Conservation (phyloP, 2,888 invertebrate species). For the Lasioglossum pauxillum region DNA sequence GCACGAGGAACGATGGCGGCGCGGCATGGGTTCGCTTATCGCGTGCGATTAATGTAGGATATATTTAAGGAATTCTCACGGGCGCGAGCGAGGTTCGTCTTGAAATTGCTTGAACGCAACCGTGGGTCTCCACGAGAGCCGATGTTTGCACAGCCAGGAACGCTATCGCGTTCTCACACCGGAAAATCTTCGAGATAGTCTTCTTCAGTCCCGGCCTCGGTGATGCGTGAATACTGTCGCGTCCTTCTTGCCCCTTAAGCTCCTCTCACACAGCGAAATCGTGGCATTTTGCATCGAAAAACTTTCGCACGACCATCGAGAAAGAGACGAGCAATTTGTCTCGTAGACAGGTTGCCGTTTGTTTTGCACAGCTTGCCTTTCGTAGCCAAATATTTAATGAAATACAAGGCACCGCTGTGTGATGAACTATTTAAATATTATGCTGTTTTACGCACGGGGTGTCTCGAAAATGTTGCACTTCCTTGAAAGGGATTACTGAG, state of each 20-base stretch:
- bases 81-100: neutral
- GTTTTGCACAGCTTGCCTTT: too few relatives aligned
- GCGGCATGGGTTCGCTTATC: conserved; percentile 29
- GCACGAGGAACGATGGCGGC: neutral
- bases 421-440: neutral
- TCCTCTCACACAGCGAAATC: conserved; percentile 25
- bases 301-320: neutral
- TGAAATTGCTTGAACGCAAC: conserved; percentile 47
- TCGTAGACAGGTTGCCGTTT: too few relatives aligned
- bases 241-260: conserved; percentile 39
- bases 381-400: neutral
- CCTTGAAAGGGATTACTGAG: too few relatives aligned
- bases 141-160: conserved; percentile 63
- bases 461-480: too few relatives aligned
- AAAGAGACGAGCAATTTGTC: neutral
- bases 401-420: neutral
- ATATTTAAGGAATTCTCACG: conserved; percentile 53
- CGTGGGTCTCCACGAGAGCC: conserved; percentile 50
- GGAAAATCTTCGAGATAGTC: conserved; percentile 68
- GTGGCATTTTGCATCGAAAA: neutral
- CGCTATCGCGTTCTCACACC: conserved; percentile 68
- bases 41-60: conserved; percentile 26
- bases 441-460: neutral
- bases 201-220: conserved; percentile 53
- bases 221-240: conserved; percentile 25